phyloP scores from a whole-genome alignment of 2,888 invertebrate species.

The Belgica antarctica region DNA sequence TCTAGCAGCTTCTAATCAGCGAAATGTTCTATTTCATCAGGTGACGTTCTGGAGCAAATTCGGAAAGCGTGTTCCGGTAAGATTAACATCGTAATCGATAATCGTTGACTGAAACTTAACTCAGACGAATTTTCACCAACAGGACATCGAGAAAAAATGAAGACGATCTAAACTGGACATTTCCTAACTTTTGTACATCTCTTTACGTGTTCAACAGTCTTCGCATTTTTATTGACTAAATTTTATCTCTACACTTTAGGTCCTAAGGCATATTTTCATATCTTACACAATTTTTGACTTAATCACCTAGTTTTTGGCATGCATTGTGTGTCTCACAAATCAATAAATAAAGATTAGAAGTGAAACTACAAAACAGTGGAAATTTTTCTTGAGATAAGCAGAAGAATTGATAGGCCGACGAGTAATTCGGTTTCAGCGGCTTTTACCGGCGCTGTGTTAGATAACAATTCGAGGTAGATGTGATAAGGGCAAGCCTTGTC shows the following conservation, averaged over 20 bases:
- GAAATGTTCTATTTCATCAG: slow-evolving; percentile 46
- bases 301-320: slow-evolving; percentile 6
- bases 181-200: not conserved
- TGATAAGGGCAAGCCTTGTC: slow-evolving; percentile 53
- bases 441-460: not conserved
- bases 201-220: slow-evolving; percentile 6
- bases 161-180: not conserved
- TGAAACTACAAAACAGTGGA: not conserved
- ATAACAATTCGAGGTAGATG: slow-evolving; percentile 33
- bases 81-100: no score
- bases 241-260: not conserved
- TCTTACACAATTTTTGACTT: slow-evolving; percentile 1
- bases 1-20: not conserved
- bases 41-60: slow-evolving; percentile 94
- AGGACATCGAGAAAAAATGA: not conserved
- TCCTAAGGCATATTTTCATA: not conserved
- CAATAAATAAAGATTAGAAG: slow-evolving; percentile 22
- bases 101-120: not conserved
- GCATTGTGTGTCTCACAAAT: not conserved
- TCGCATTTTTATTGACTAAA: slow-evolving; percentile 5
- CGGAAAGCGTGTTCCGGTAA: slow-evolving; percentile 59
- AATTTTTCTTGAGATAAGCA: not conserved
- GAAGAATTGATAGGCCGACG: not conserved
- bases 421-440: no score
- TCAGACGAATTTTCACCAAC: not conserved